phyloP scores from a whole-genome alignment of 2,797 vertebrate species.

The Ataeniobius toweri region DNA sequence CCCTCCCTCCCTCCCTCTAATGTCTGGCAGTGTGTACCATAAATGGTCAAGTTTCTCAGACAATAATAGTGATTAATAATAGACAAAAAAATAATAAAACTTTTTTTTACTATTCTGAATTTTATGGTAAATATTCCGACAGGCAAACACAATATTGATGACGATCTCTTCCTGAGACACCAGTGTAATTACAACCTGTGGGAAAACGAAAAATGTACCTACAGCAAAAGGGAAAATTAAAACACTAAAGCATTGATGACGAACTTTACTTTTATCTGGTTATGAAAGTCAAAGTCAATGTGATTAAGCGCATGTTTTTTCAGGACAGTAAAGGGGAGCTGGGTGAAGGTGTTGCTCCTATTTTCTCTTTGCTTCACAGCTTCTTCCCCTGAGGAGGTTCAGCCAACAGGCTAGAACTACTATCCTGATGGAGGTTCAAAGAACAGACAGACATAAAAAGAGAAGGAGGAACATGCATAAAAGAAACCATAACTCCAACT shows the following conservation, averaged over 20 bases:
- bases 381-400: conserved; percentile 53
- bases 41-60: not conserved
- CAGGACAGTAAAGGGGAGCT: conserved; percentile 43
- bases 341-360: conserved; percentile 46
- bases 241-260: conserved; percentile 8
- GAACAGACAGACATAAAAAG: conserved; percentile 57
- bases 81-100: not conserved
- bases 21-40: too few relatives aligned
- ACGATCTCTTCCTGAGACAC: conserved; percentile 1
- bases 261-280: conserved; percentile 14
- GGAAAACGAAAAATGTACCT: conserved; percentile 18
- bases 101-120: not conserved
- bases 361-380: conserved; percentile 51
- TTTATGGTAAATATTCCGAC: conserved; percentile 1
- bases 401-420: conserved; percentile 60
- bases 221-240: not conserved
- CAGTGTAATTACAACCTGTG: not conserved
- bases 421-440: conserved; percentile 57
- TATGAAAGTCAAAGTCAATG: conserved; percentile 10
- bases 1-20: not conserved
- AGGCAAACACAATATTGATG: not conserved
- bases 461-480: conserved; percentile 33
- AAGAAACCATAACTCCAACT: not conserved
- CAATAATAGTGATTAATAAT: not conserved
- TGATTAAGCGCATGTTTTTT: conserved; percentile 21